phyloP scores from a whole-genome alignment of 1,140 invertebrate genomes.

The Drosophila subpulchrella region DNA sequence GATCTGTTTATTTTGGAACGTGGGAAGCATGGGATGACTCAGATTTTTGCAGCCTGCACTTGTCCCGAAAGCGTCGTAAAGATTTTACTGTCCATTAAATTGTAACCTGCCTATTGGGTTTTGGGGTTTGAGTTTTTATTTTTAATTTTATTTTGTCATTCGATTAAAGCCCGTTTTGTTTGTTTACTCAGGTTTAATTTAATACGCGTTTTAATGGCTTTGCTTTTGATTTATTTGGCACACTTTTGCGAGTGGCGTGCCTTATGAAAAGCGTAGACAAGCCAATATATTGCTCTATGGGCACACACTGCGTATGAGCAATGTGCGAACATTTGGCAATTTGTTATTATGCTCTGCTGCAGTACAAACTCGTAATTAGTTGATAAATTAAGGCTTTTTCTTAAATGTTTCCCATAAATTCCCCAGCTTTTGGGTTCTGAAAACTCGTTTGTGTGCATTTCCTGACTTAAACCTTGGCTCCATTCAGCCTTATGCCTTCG shows the following conservation, averaged over 20 bases:
- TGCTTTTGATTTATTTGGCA: slow-evolving; percentile 75
- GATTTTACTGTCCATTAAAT: slow-evolving; percentile 49
- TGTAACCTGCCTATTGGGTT: slow-evolving; percentile 40
- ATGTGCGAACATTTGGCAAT: slow-evolving; percentile 15
- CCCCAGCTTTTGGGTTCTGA: neutral
- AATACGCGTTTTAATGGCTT: slow-evolving; percentile 56
- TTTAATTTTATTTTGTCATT: slow-evolving; percentile 35
- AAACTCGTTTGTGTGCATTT: slow-evolving; percentile 21
- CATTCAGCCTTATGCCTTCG: slow-evolving; percentile 2
- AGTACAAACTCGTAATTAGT: slow-evolving; percentile 3
- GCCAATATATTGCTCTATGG: slow-evolving; percentile 49
- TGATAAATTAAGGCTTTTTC: slow-evolving; percentile 27
- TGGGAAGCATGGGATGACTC: slow-evolving; percentile 29
- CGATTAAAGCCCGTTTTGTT: slow-evolving; percentile 46
- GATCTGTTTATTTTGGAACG: slow-evolving; percentile 28
- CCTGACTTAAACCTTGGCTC: slow-evolving; percentile 34
- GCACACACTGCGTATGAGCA: slow-evolving; percentile 61
- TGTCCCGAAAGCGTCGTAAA: slow-evolving; percentile 16
- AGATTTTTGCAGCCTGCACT: slow-evolving; percentile 29
- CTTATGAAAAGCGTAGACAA: slow-evolving; percentile 38
- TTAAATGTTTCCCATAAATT: slow-evolving; percentile 10
- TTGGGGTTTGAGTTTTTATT: neutral
- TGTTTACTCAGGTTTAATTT: slow-evolving; percentile 68
- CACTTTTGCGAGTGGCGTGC: slow-evolving; percentile 61
- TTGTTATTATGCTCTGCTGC: slow-evolving; percentile 4